Base-by-base conservation (phyloP, 1,140 invertebrate genomes). In the Sitodiplosis mosellana region DNA sequence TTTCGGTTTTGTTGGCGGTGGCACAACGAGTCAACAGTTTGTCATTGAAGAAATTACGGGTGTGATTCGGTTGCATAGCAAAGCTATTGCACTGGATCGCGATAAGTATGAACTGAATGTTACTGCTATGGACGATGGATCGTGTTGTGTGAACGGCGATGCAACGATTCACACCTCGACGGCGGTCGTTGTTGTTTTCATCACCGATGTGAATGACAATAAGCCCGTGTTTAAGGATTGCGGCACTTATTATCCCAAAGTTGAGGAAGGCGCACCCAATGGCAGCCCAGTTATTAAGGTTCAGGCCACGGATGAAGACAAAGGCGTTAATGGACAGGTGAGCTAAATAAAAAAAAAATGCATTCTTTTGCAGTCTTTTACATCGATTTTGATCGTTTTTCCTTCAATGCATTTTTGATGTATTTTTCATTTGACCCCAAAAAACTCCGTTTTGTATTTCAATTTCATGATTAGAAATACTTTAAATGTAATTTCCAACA, bases 171-270 rank as follows among this genome's bases (percentile, higher is more conserved):
- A 94, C 57, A 93, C 88, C 0, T 87, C 83, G 18, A 93, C 89
- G 0, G 90, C 89, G n/a, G 86, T 94, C 0, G 89, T 94, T 2
- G 90, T 94, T 1, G 90, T 95, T 0, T 93, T 93, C 56, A 93
- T 95, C 41, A 94, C 90, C 1, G 91, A 95, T 59, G 89, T 94
- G 1, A 95, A 94, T 59, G 89, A 94, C 54, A 93, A 93, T 59
- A 93, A 92, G 56, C 89, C 90, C 0, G 79, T 90, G 21, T 95
- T 95, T 57, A 86, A 90, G 62, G 87, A 93, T 52, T 94, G 90
- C 61, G 77, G 78, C 1, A 88, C 80, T 6, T 94, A 94, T 60
- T 83, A 82, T 58, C 88, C 89, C 1, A 91, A 91, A 69, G 87
- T 93, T 0, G 83, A 89, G 64, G 89, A 93, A 68, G 87, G 87